Evolutionary conservation across 2,888 invertebrate species (phyloP), one percentile per base, ranked within the genome.

Genomic region (Drosophila tripunctata): DNA sequence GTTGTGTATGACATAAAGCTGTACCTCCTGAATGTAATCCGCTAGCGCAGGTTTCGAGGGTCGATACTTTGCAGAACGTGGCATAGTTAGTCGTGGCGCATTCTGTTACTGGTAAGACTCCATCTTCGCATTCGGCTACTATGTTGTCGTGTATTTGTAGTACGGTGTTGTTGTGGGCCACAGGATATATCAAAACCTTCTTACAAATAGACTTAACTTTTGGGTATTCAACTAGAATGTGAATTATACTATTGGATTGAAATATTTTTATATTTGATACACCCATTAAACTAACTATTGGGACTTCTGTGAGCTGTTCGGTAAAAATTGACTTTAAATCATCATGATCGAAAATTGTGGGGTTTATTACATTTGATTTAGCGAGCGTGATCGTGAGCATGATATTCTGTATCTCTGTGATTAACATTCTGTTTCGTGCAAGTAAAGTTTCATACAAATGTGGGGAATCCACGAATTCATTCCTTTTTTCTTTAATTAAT

Each of bases 81-180:
- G 51, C 15, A 7, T 22, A 21, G n/a, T 2, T 14, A 5, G 51
- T 31, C 14, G 21, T 30, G 1, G 19, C 12, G 30, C 51, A 40
- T 4, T 40, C 38, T 2, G 12, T 40, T 0, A 50, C 38, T 2
- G 30, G 38, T 5, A 21, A n/a, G 0, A 17, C 7, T 12, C 2
- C 38, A 21, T 21, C 38, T 8, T 8, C n/a, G 38, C 38, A 51
- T 30, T 51, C 50, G 0, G 15, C 38, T 5, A 51, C 38, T 7
- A 30, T 51, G 14, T 30, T 12, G 19, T 51, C 22, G 3, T 30
- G 27, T 51, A 51, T 2, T 14, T 51, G 50, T 19, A 40, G 24
- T 8, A 4, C 5, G 10, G 24, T 24, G 24, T 24, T 24, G 4
- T 24, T 14, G 10, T 43, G 24, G 5, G 41, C 17, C 8, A 36